Conservation (phyloP, 2,888 invertebrate genomes). For the Heliothis peltigera region DNA sequence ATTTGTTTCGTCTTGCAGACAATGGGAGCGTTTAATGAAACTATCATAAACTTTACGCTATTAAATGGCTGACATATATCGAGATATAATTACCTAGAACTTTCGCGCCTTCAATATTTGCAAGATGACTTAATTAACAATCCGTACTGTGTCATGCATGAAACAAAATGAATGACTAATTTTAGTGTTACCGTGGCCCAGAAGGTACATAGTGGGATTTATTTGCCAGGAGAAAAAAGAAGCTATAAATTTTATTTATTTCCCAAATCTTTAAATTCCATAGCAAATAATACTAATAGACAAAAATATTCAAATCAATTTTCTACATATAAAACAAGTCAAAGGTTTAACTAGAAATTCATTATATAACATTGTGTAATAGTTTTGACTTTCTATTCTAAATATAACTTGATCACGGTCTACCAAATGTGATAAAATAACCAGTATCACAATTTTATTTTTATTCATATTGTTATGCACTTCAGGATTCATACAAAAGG, state of each 20-base stretch:
- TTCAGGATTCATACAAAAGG: too few relatives aligned
- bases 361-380: conserved; percentile 18
- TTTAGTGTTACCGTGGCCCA: too few relatives aligned
- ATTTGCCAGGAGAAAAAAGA: too few relatives aligned
- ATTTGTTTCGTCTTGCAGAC: conserved; percentile 61
- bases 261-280: too few relatives aligned
- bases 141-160: neutral
- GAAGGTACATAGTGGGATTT: too few relatives aligned
- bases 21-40: conserved; percentile 59
- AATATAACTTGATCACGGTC: conserved; percentile 9
- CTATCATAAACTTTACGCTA: conserved; percentile 34
- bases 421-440: neutral
- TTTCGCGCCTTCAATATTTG: conserved; percentile 38
- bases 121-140: conserved; percentile 3
- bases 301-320: neutral
- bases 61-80: conserved; percentile 32
- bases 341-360: conserved; percentile 33
- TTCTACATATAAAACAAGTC: neutral
- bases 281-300: too few relatives aligned
- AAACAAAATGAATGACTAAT: neutral
- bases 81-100: conserved; percentile 22
- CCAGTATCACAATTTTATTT: too few relatives aligned
- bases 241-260: too few relatives aligned
- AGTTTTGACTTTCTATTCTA: conserved; percentile 44
- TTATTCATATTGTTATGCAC: too few relatives aligned